A percentile compares a stretch with the other conserved stretches of the same genome.
phyloP scores from a whole-genome alignment of 2,797 vertebrate species.

The Melanotaenia nigrans region DNA sequence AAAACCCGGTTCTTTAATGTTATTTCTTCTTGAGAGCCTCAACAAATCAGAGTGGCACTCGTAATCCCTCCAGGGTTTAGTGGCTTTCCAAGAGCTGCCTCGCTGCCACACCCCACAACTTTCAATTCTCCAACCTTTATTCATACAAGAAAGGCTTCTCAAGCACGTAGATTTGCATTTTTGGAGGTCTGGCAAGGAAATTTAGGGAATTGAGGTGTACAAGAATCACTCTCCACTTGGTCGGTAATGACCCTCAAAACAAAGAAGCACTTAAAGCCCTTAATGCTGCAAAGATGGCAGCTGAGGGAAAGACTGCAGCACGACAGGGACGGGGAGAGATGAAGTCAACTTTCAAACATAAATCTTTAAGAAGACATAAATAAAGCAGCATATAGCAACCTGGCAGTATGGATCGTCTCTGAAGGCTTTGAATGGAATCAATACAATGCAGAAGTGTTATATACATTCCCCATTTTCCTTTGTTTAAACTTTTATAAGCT shows the following conservation, averaged over 20 bases:
- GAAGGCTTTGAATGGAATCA: slow-evolving; percentile 11
- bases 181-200: slow-evolving; percentile 17
- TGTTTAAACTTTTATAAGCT: neutral
- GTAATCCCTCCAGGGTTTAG: slow-evolving; percentile 34
- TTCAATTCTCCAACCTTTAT: slow-evolving; percentile 53
- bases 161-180: slow-evolving; percentile 25
- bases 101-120: slow-evolving; percentile 29
- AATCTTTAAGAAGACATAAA: neutral
- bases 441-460: too few relatives aligned
- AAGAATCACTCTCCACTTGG: slow-evolving; percentile 46
- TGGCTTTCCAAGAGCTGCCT: slow-evolving; percentile 42
- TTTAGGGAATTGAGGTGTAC: slow-evolving; percentile 30
- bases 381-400: neutral
- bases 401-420: slow-evolving; percentile 24
- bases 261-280: slow-evolving; percentile 52
- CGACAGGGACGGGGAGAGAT: slow-evolving; percentile 10
- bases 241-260: slow-evolving; percentile 61
- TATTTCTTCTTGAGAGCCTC: slow-evolving; percentile 21
- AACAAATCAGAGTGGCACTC: slow-evolving; percentile 15
- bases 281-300: slow-evolving; percentile 24
- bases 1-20: neutral
- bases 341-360: neutral
- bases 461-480: neutral
- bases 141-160: slow-evolving; percentile 28
- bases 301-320: slow-evolving; percentile 27